Evolutionary conservation across 2,888 invertebrate species (phyloP).

Genomic region (Galeopsomyia nigrocyanea): DNA sequence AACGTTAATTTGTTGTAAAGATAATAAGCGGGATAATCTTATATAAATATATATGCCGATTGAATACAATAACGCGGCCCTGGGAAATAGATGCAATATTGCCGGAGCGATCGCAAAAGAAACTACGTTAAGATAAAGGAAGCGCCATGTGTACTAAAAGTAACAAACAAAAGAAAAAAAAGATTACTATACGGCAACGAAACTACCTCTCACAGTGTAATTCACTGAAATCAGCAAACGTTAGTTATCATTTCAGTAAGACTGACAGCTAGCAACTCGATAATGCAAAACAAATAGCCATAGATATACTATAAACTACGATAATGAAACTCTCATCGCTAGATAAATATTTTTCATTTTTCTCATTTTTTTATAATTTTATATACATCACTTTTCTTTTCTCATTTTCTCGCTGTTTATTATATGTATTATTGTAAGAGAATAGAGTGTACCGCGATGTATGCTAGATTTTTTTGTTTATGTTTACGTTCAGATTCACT

Average conservation of each 20-base stretch:
- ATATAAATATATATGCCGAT: too few relatives aligned
- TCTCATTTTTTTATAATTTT: conserved; percentile 9
- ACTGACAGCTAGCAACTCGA: conserved; percentile 10
- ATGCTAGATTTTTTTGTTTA: conserved; percentile 33
- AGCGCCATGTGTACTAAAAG: conserved; percentile 16
- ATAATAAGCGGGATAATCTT: conserved; percentile 26
- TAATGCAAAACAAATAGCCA: conserved; percentile 23
- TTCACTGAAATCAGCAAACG: not conserved
- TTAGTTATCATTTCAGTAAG: not conserved
- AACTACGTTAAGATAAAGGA: not conserved
- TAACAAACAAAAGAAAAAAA: not conserved
- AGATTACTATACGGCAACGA: not conserved
- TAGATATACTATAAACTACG: too few relatives aligned
- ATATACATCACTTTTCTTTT: conserved; percentile 12
- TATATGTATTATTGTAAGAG: not conserved
- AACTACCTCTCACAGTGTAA: conserved; percentile 7
- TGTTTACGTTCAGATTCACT: not conserved
- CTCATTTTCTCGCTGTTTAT: conserved; percentile 19
- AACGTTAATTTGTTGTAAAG: conserved; percentile 61
- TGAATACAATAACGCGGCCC: conserved; percentile 52
- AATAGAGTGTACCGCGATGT: conserved; percentile 1
- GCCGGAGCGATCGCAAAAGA: conserved; percentile 50
- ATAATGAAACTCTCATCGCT: not conserved
- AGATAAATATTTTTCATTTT: conserved; percentile 11
- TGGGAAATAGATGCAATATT: conserved; percentile 66